phyloP scores from a whole-genome alignment of 2,888 invertebrate species.

The Dendrolimus pini region DNA sequence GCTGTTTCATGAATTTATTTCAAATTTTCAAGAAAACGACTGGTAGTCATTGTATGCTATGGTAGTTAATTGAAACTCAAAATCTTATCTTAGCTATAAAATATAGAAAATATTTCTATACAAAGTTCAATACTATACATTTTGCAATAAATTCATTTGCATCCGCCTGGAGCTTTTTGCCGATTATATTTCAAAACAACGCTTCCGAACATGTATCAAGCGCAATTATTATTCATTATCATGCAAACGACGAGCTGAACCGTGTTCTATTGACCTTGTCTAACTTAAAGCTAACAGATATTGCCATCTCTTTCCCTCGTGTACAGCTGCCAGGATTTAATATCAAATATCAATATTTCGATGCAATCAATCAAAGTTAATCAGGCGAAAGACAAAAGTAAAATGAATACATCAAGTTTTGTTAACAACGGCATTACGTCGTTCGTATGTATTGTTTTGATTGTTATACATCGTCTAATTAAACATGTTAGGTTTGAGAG shows the following conservation, averaged over 20 bases:
- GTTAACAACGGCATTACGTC: conserved; percentile 46
- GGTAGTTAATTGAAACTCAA: too few species aligned
- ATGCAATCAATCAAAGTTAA: conserved; percentile 75
- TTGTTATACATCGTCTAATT: not conserved
- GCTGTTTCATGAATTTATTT: too few species aligned
- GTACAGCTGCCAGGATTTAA: conserved; percentile 41
- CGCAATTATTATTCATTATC: conserved; percentile 36
- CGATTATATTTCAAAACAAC: conserved; percentile 18
- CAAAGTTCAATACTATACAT: too few species aligned
- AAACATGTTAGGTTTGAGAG: not conserved
- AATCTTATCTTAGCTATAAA: too few species aligned
- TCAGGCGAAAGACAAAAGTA: conserved; percentile 73
- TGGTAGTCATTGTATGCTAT: too few species aligned
- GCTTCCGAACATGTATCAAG: conserved; percentile 39
- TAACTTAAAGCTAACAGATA: conserved; percentile 16
- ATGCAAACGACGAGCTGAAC: conserved; percentile 35
- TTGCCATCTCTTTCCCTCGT: conserved; percentile 28
- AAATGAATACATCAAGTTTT: conserved; percentile 69
- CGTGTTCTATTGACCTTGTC: conserved; percentile 19
- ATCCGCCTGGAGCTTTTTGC: conserved; percentile 10
- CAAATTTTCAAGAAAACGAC: too few species aligned
- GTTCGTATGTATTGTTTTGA: not conserved
- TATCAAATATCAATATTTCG: conserved; percentile 72
- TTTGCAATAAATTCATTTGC: too few species aligned
- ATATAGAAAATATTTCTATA: too few species aligned